Percentiles rank a stretch among this genome's conserved stretches.
Conservation (phyloP, 2,888 invertebrate species). For the Cenopis cana region DNA sequence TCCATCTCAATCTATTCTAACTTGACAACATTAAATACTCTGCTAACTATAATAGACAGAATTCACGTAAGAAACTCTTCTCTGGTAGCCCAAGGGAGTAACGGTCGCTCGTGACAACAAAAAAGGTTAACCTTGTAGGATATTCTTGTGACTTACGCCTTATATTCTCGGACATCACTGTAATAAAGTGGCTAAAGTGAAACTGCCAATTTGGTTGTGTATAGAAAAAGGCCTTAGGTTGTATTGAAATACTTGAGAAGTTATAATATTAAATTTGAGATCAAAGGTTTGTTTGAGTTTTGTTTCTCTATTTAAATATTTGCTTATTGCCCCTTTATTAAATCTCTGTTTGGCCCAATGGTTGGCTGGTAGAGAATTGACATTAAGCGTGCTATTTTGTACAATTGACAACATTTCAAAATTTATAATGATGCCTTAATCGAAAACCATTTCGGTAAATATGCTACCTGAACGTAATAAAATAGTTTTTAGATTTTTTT, state of each 20-base stretch:
- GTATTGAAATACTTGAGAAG: slow-evolving; percentile 1
- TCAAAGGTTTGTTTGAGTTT: neutral
- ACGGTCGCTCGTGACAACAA: neutral
- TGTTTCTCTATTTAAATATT: neutral
- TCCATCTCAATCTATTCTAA: neutral
- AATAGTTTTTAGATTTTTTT: no score
- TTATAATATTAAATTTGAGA: no score
- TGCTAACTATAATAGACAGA: slow-evolving; percentile 29
- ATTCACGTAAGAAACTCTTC: slow-evolving; percentile 29
- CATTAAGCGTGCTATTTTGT: no score
- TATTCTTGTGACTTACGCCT: neutral
- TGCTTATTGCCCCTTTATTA: no score
- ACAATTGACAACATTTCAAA: no score
- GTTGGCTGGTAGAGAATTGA: no score
- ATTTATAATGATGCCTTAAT: no score
- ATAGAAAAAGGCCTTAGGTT: slow-evolving; percentile 19
- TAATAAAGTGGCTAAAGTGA: slow-evolving; percentile 32
- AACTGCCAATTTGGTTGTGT: slow-evolving; percentile 29
- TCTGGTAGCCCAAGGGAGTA: slow-evolving; percentile 12
- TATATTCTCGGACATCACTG: neutral
- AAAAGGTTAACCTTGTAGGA: neutral
- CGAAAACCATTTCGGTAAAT: no score
- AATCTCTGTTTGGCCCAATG: no score
- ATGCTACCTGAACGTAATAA: no score
- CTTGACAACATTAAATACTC: slow-evolving; percentile 16